Conservation (phyloP, 2,888 invertebrate genomes). For the Melanostoma mellinum region DNA sequence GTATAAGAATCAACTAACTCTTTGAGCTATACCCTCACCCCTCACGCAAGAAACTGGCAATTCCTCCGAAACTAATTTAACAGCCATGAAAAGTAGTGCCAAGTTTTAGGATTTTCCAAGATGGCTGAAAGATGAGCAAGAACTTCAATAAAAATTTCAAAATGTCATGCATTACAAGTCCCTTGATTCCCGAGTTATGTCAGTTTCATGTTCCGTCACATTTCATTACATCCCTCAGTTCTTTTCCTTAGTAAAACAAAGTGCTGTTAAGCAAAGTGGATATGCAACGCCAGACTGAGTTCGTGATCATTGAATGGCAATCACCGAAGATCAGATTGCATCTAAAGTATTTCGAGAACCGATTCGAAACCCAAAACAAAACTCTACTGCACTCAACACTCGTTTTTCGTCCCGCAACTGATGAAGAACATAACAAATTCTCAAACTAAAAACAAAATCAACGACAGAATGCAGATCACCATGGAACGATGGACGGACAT, state of each 20-base stretch:
- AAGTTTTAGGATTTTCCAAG: no score
- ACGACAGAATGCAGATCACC: conserved; percentile 57
- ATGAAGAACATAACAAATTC: conserved; percentile 22
- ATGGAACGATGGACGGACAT: conserved; percentile 8
- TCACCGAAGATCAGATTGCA: conserved; percentile 55
- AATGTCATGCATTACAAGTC: neutral
- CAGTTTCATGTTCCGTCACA: conserved; percentile 51
- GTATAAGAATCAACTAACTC: no score
- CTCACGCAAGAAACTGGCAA: no score
- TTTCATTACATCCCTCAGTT: conserved; percentile 1
- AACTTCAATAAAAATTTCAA: no score
- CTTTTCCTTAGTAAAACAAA: neutral
- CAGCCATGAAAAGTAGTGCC: no score
- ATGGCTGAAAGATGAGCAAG: no score
- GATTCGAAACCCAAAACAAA: conserved; percentile 29
- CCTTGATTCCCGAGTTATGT: conserved; percentile 36
- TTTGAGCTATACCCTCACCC: no score
- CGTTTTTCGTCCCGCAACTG: neutral
- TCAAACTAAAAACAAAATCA: conserved; percentile 27
- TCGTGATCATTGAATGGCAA: conserved; percentile 56
- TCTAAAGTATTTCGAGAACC: conserved; percentile 52
- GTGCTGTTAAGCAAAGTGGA: neutral
- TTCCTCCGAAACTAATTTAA: no score
- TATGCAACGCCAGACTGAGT: conserved; percentile 8
- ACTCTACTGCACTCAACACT: conserved; percentile 21